phyloP scores from a whole-genome alignment of 2,888 invertebrate genomes.

The Antheraea yamamai region DNA sequence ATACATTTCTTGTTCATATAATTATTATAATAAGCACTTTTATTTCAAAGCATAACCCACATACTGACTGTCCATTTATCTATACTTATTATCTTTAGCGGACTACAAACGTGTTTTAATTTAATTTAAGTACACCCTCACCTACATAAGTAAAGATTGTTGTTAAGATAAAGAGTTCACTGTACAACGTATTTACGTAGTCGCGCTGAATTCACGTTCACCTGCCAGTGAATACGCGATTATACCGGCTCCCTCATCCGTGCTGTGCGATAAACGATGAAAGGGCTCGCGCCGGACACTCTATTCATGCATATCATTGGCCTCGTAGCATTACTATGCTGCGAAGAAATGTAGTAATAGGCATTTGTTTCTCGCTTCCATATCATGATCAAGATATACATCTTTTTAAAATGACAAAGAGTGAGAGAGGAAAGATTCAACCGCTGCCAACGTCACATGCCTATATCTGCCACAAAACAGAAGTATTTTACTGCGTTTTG shows the following conservation, averaged over 20 bases:
- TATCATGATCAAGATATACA: not conserved
- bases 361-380: slow-evolving; percentile 12
- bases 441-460: too few relatives aligned
- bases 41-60: not conserved
- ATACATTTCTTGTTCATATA: too few relatives aligned
- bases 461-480: too few relatives aligned
- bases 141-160: slow-evolving; percentile 34
- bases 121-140: slow-evolving; percentile 33
- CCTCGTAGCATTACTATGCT: slow-evolving; percentile 57
- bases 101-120: slow-evolving; percentile 35
- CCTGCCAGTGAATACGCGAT: slow-evolving; percentile 59
- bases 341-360: slow-evolving; percentile 40
- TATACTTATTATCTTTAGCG: slow-evolving; percentile 32
- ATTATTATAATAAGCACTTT: not conserved
- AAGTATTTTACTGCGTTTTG: too few relatives aligned
- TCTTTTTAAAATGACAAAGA: not conserved
- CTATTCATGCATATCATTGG: slow-evolving; percentile 73
- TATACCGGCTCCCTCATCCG: slow-evolving; percentile 60
- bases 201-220: slow-evolving; percentile 45
- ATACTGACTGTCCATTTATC: slow-evolving; percentile 25
- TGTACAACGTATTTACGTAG: slow-evolving; percentile 46
- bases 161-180: slow-evolving; percentile 49
- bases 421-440: too few relatives aligned
- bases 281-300: slow-evolving; percentile 71
- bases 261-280: slow-evolving; percentile 66